Evolutionary conservation across 1,140 invertebrate species (phyloP).

Genomic region (Adoxophyes honmai): DNA sequence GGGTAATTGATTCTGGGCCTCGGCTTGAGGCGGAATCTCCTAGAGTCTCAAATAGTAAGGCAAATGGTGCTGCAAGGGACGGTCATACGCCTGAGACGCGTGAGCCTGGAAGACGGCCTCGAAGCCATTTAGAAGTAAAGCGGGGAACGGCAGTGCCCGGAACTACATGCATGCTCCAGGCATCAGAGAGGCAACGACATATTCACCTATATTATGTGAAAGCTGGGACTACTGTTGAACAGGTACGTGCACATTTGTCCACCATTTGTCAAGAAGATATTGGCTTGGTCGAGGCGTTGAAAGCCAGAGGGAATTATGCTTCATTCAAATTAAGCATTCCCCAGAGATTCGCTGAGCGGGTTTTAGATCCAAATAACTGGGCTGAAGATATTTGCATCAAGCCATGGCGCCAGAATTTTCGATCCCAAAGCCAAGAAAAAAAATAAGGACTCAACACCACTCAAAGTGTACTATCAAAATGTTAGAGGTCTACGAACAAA

Average conservation of each 20-base stretch:
- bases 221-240: not conserved
- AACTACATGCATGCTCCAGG: not conserved
- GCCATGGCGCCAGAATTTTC: too few species aligned
- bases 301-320: constrained; percentile 7
- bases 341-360: not conserved
- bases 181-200: not conserved
- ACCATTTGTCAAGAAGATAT: not conserved
- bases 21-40: too few species aligned
- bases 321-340: constrained; percentile 14
- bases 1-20: too few species aligned
- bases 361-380: too few species aligned
- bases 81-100: too few species aligned
- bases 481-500: not conserved
- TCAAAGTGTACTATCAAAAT: not conserved
- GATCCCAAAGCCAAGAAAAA: not conserved
- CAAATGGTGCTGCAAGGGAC: too few species aligned
- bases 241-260: not conserved
- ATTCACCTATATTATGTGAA: constrained; percentile 4
- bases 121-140: too few species aligned
- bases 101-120: too few species aligned
- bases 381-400: too few species aligned
- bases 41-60: too few species aligned
- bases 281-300: not conserved
- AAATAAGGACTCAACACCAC: not conserved
- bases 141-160: constrained; percentile 5